A percentile compares a stretch with the other conserved stretches of the same genome.
Evolutionary conservation across 2,797 vertebrate species (phyloP).

Genomic region (Macropodus opercularis): DNA sequence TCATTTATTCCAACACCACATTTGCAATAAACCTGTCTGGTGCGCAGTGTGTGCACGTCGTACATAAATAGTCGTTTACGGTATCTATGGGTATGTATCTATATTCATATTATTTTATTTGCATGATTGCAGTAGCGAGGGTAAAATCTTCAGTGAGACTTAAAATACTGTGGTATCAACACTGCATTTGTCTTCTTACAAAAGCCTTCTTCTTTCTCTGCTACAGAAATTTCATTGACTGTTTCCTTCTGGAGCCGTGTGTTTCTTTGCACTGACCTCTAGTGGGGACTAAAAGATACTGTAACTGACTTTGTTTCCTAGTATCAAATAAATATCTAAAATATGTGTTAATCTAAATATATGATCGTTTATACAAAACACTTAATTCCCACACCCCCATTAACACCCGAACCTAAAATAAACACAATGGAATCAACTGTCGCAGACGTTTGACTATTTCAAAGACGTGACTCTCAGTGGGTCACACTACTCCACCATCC

Average conservation of each 20-base stretch:
- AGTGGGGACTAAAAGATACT: conserved; percentile 45
- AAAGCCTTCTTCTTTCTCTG: conserved; percentile 14
- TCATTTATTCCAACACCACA: neutral
- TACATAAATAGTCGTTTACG: too few species aligned
- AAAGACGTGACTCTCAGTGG: neutral
- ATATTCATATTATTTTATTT: neutral
- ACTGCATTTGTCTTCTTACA: conserved; percentile 1
- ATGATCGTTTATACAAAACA: too few species aligned
- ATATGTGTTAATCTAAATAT: neutral
- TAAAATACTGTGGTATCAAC: conserved; percentile 1
- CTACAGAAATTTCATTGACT: conserved; percentile 13
- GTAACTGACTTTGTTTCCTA: neutral
- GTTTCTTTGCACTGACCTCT: conserved; percentile 67
- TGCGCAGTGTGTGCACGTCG: too few species aligned
- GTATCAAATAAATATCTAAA: neutral
- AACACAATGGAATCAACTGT: neutral
- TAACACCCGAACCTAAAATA: neutral
- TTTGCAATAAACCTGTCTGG: neutral
- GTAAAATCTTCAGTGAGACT: neutral
- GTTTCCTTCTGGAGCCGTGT: conserved; percentile 1
- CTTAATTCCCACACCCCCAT: too few species aligned
- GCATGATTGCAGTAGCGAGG: neutral
- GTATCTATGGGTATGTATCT: too few species aligned
- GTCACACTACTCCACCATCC: conserved; percentile 11
- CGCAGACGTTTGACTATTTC: too few species aligned